Conservation (phyloP, 1,140 invertebrate species). For the Drosophila ogumai region DNA sequence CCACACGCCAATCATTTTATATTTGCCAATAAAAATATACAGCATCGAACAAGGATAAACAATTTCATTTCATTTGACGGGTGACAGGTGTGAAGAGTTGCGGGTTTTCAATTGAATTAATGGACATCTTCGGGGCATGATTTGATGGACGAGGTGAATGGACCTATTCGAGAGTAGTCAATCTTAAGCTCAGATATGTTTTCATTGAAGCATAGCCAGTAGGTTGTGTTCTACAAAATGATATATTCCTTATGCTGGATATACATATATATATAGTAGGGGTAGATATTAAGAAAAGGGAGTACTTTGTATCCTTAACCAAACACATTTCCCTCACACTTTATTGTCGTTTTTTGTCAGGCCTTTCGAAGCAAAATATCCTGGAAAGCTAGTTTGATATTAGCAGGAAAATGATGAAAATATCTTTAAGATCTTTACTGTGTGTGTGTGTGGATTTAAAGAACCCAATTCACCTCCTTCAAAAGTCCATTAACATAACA, state of each 20-base stretch:
- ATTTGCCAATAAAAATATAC: conserved; percentile 45
- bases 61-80: conserved; percentile 41
- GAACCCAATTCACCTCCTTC: conserved; percentile 36
- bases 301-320: conserved; percentile 29
- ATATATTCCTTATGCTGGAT: conserved; percentile 21
- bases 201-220: conserved; percentile 34
- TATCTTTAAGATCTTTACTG: neutral
- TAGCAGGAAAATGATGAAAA: neutral
- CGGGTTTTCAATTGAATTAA: conserved; percentile 5
- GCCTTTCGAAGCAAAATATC: conserved; percentile 27
- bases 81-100: conserved; percentile 31
- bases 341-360: conserved; percentile 43
- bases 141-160: conserved; percentile 43
- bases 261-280: conserved; percentile 11
- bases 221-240: conserved; percentile 31
- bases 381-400: conserved; percentile 3
- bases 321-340: conserved; percentile 21
- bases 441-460: neutral
- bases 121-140: conserved; percentile 21
- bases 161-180: conserved; percentile 25
- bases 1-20: conserved; percentile 27
- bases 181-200: conserved; percentile 56
- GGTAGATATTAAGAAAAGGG: conserved; percentile 4
- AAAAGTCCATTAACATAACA: conserved; percentile 34
- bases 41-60: conserved; percentile 47